Percentiles rank a stretch among this genome's conserved stretches.
Conservation (phyloP, 1,140 invertebrate genomes). For the Phortica variegata region DNA sequence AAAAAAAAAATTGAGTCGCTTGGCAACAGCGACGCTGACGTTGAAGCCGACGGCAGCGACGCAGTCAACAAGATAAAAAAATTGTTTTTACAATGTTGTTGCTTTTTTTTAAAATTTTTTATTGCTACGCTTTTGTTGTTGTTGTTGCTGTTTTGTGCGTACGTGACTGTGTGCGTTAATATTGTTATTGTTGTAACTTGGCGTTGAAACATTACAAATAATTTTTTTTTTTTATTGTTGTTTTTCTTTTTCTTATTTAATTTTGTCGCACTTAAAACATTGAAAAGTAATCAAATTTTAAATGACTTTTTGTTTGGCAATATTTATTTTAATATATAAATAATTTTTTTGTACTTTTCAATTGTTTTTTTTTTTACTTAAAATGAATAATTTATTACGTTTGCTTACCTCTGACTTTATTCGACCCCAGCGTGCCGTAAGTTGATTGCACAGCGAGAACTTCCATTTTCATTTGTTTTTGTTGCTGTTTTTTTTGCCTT, state of each 20-base stretch:
- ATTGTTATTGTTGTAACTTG: no score
- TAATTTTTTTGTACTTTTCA: slow-evolving; percentile 30
- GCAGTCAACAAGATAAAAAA: slow-evolving; percentile 41
- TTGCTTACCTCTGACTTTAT: slow-evolving; percentile 56
- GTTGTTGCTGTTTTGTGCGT: no score
- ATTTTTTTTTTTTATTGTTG: no score
- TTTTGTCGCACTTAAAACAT: no score
- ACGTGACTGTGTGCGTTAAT: no score
- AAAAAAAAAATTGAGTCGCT: not conserved
- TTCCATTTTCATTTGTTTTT: slow-evolving; percentile 56
- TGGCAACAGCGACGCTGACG: slow-evolving; percentile 19
- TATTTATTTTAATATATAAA: no score
- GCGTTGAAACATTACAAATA: no score
- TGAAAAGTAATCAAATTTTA: no score
- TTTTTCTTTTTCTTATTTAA: no score
- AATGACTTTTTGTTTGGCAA: no score
- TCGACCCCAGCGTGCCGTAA: slow-evolving; percentile 43
- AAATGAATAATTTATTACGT: slow-evolving; percentile 7
- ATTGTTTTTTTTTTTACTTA: slow-evolving; percentile 40
- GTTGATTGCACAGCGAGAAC: slow-evolving; percentile 49
- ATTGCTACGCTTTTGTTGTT: not conserved
- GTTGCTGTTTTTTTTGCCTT: slow-evolving; percentile 17
- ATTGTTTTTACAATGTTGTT: slow-evolving; percentile 21
- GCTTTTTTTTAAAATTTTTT: slow-evolving; percentile 28
- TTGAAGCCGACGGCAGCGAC: slow-evolving; percentile 20